These are phyloP conservation scores for Ibidorhyncha struthersii DNA, from an alignment of 2,113 vertebrate genomes.

Conservation along the genomic window DNA sequence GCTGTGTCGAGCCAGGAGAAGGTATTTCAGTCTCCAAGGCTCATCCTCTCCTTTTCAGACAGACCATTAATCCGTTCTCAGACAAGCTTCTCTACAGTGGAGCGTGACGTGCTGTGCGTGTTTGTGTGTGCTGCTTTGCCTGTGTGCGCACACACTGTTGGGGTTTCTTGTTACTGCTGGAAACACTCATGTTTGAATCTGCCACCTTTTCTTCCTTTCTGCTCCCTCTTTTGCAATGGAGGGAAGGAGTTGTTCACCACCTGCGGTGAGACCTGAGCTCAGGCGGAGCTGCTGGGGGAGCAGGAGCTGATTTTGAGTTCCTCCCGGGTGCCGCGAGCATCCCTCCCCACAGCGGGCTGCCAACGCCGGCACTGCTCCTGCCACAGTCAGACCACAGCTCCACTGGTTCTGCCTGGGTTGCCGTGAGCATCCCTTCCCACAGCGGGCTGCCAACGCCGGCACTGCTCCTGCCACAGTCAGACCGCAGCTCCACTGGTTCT, in stretches of 20 bases:
- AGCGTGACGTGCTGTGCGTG: no score
- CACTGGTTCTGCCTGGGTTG: background rate
- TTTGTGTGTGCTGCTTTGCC: background rate
- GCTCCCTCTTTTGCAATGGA: background rate
- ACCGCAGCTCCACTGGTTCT: background rate
- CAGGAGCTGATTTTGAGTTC: background rate
- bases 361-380: background rate
- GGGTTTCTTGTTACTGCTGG: background rate
- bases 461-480: background rate
- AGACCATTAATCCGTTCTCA: background rate
- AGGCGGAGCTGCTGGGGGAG: background rate
- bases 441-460: fast-evolving
- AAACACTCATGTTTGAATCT: background rate
- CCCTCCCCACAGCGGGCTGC: fast-evolving
- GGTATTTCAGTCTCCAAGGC: background rate
- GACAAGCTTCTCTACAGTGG: background rate
- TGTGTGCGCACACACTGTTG: fast-evolving
- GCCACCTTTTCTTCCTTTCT: background rate
- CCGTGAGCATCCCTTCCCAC: background rate
- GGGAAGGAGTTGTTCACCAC: background rate
- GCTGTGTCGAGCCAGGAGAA: background rate
- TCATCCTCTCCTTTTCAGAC: background rate
- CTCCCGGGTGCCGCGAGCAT: background rate
- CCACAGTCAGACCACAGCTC: background rate
- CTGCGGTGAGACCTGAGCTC: background rate